A percentile compares a stretch with the other conserved stretches of the same genome.
Evolutionary conservation across 2,113 vertebrate species (phyloP).

Genomic region (Lutjanus erythropterus): DNA sequence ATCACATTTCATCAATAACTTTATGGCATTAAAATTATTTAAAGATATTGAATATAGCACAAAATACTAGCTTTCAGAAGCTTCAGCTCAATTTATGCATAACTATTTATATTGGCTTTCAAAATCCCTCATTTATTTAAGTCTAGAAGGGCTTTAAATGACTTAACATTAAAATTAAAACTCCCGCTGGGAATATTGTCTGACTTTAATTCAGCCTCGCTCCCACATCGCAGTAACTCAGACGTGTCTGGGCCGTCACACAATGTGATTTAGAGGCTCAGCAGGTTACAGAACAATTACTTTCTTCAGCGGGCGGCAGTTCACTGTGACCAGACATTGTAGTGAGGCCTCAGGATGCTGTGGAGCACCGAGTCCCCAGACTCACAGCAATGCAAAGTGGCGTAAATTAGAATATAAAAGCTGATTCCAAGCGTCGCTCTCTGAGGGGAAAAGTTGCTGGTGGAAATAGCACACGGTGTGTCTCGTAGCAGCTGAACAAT

Average conservation of each 20-base stretch:
- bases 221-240: not conserved
- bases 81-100: not conserved
- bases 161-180: not conserved
- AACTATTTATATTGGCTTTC: not conserved
- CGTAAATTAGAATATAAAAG: conserved; percentile 10
- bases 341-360: not conserved
- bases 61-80: not conserved
- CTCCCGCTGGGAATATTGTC: not conserved
- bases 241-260: not conserved
- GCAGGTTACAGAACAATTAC: conserved; percentile 13
- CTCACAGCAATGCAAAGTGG: not conserved
- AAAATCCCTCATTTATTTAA: conserved; percentile 5
- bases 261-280: conserved; percentile 16
- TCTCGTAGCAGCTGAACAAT: conserved; percentile 19
- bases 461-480: conserved; percentile 5
- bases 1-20: no score
- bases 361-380: not conserved
- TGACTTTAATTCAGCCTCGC: not conserved
- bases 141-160: not conserved
- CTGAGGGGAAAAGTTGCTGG: not conserved
- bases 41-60: not conserved
- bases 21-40: no score
- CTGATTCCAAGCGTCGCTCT: not conserved
- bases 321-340: not conserved
- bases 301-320: not conserved